phyloP scores from a whole-genome alignment of 2,797 vertebrate species.

The Notolabrus celidotus region DNA sequence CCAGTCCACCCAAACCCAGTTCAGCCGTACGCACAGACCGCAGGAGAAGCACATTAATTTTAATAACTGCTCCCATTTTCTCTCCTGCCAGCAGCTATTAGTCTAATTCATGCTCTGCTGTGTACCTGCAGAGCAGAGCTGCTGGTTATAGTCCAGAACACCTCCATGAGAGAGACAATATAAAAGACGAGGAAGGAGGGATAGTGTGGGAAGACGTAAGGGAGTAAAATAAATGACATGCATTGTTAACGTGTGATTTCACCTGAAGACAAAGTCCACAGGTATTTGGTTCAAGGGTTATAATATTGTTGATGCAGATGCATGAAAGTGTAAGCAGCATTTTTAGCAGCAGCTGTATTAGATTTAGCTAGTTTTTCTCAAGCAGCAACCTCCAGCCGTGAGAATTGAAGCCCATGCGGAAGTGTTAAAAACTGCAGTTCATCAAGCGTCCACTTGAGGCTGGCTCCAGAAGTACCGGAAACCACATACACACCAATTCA shows the following conservation, averaged over 20 bases:
- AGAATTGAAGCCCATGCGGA: too few relatives aligned
- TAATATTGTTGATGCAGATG: background rate
- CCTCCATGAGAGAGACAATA: conserved; percentile 5
- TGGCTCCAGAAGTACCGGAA: too few relatives aligned
- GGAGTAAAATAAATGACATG: too few relatives aligned
- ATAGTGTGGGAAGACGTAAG: background rate
- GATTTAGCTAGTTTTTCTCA: too few relatives aligned
- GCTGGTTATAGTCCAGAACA: conserved; percentile 60
- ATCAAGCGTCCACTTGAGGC: too few relatives aligned
- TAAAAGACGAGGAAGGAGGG: background rate
- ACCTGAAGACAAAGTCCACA: too few relatives aligned
- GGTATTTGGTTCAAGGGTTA: too few relatives aligned
- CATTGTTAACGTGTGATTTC: background rate
- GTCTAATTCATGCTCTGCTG: conserved; percentile 69
- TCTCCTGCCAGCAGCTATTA: conserved; percentile 75
- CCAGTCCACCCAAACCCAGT: conserved; percentile 18
- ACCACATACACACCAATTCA: too few relatives aligned
- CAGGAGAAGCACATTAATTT: conserved; percentile 78
- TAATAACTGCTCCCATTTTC: conserved; percentile 81
- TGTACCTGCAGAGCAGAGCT: conserved; percentile 72
- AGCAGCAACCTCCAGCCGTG: too few relatives aligned
- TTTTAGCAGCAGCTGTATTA: too few relatives aligned
- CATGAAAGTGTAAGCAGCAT: too few relatives aligned
- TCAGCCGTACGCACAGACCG: conserved; percentile 55
- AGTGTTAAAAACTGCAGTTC: too few relatives aligned